phyloP scores from a whole-genome alignment of 2,888 invertebrate species.

The Scaptomyza flava region DNA sequence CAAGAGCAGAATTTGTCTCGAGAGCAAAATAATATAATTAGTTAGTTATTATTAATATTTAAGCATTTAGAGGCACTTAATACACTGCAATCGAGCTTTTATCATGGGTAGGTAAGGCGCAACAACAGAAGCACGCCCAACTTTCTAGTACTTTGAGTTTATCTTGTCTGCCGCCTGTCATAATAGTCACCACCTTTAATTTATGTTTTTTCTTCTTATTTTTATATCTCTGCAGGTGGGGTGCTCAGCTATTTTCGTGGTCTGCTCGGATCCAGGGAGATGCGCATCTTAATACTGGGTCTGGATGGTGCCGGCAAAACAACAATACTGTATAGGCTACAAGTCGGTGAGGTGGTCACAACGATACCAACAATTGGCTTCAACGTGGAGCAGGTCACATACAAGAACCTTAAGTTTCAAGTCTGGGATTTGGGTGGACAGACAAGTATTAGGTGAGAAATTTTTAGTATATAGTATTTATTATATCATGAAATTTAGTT shows the following conservation, averaged over 20 bases:
- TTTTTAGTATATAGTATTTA: too few species aligned
- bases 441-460: conserved; percentile 95
- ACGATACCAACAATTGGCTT: conserved; percentile 99
- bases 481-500: too few species aligned
- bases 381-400: conserved; percentile 99
- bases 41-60: conserved; percentile 51
- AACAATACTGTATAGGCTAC: conserved; percentile 98
- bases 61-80: conserved; percentile 74
- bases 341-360: conserved; percentile 99
- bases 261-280: conserved; percentile 97
- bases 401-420: conserved; percentile 99
- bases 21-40: conserved; percentile 61
- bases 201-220: conserved; percentile 11
- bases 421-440: conserved; percentile 99
- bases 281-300: conserved; percentile 98
- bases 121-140: not conserved
- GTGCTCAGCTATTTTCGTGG: conserved; percentile 98
- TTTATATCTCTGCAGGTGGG: conserved; percentile 88
- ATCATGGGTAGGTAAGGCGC: conserved; percentile 59
- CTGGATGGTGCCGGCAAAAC: conserved; percentile 99
- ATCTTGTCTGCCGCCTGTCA: conserved; percentile 38
- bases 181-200: conserved; percentile 48
- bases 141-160: conserved; percentile 3
- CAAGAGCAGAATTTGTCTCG: conserved; percentile 62
- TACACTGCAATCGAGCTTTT: conserved; percentile 50